These are phyloP conservation scores for Lobophora halterata DNA, from an alignment of 2,888 invertebrate species.

Conservation along the genomic window DNA sequence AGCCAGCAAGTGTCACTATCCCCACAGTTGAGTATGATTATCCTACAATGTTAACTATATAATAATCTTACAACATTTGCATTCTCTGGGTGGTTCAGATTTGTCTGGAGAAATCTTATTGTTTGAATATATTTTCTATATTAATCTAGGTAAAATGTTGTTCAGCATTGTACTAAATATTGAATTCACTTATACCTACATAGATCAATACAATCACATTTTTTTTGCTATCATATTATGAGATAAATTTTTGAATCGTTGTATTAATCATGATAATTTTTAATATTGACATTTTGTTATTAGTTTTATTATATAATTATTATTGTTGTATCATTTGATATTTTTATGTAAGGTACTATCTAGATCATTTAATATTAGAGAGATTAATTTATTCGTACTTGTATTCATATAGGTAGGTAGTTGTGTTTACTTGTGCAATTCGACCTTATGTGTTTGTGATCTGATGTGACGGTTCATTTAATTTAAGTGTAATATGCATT, in stretches of 20 bases:
- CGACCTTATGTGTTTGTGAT: slow-evolving; percentile 74
- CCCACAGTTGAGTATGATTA: slow-evolving; percentile 15
- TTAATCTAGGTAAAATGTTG: too few species aligned
- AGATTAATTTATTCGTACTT: slow-evolving; percentile 78
- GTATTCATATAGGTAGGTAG: slow-evolving; percentile 57
- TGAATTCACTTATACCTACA: too few species aligned
- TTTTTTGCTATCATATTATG: too few species aligned
- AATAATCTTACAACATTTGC: too few species aligned
- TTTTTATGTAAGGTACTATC: slow-evolving; percentile 63
- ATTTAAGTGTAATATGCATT: slow-evolving; percentile 71
- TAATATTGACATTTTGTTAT: slow-evolving; percentile 70
- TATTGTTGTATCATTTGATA: slow-evolving; percentile 75
- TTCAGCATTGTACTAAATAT: too few species aligned
- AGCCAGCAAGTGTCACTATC: slow-evolving; percentile 14
- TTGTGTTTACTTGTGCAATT: slow-evolving; percentile 73
- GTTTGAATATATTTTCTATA: too few species aligned
- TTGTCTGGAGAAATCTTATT: too few species aligned
- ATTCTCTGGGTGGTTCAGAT: too few species aligned
- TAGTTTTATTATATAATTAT: slow-evolving; percentile 64
- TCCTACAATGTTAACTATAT: slow-evolving; percentile 34
- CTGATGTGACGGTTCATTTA: slow-evolving; percentile 73
- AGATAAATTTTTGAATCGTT: slow-evolving; percentile 8
- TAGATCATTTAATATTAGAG: slow-evolving; percentile 62
- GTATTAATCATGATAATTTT: slow-evolving; percentile 48
- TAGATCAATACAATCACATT: too few species aligned